These are phyloP conservation scores for Crossocerus cetratus DNA, from an alignment of 2,888 invertebrate genomes.

Conservation along the genomic window DNA sequence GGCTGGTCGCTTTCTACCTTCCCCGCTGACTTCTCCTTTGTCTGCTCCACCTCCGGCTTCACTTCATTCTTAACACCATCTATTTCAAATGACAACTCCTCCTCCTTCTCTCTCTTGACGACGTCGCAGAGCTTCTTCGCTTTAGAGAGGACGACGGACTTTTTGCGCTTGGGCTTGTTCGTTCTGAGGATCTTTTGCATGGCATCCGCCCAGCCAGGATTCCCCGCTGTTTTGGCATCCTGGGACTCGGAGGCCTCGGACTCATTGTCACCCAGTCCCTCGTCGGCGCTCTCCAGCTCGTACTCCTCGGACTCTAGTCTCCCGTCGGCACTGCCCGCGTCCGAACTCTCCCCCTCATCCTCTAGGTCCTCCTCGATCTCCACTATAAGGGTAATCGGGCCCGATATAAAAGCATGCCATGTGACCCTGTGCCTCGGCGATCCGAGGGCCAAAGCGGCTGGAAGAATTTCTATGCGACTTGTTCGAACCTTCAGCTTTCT, in stretches of 20 bases:
- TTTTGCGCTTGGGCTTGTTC: conserved; percentile 86
- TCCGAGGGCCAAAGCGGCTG: background rate
- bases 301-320: conserved; percentile 5
- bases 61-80: conserved; percentile 56
- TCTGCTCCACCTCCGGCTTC: conserved; percentile 30
- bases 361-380: conserved; percentile 17
- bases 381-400: conserved; percentile 16
- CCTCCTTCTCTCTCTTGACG: conserved; percentile 77
- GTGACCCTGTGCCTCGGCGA: background rate
- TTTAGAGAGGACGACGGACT: conserved; percentile 86
- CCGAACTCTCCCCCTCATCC: background rate
- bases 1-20: conserved; percentile 60
- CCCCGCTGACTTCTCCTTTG: conserved; percentile 69
- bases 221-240: conserved; percentile 65
- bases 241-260: background rate
- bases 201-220: conserved; percentile 90
- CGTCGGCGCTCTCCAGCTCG: conserved; percentile 8
- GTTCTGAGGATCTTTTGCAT: conserved; percentile 87
- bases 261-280: background rate
- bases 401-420: background rate
- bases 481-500: conserved; percentile 19
- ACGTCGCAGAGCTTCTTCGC: conserved; percentile 85
- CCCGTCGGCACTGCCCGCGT: background rate
- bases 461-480: background rate
- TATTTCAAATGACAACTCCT: conserved; percentile 82